Percentiles rank a stretch among this genome's conserved stretches.
These are phyloP conservation scores for Cryptocephalus primarius DNA, from an alignment of 2,888 invertebrate genomes.

Conservation along the genomic window DNA sequence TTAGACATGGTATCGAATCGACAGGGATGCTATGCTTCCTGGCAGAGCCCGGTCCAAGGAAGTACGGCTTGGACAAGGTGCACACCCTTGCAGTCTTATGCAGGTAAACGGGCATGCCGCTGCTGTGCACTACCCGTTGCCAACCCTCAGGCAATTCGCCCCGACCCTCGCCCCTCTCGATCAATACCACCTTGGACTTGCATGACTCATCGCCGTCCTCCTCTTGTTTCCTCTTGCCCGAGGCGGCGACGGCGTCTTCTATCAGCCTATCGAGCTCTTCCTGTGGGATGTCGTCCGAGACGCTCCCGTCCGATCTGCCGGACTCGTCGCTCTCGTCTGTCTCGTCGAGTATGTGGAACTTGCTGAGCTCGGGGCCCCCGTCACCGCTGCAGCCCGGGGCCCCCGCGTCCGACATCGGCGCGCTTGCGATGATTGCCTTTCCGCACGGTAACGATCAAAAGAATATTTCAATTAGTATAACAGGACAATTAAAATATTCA, in stretches of 20 bases:
- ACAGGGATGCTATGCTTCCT: conserved; percentile 89
- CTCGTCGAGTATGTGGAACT: conserved; percentile 57
- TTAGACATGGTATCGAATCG: conserved; percentile 90
- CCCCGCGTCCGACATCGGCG: background rate
- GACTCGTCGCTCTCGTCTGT: conserved; percentile 41
- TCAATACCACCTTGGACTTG: conserved; percentile 63
- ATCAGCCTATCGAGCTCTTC: conserved; percentile 80
- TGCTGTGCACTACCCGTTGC: conserved; percentile 90
- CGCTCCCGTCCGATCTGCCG: conserved; percentile 32
- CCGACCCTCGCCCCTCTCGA: conserved; percentile 78
- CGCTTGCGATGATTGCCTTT: conserved; percentile 14
- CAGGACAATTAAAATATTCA: conserved; percentile 28
- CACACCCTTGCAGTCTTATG: conserved; percentile 83
- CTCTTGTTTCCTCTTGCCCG: conserved; percentile 45
- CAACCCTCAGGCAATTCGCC: conserved; percentile 95
- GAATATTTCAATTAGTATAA: conserved; percentile 27
- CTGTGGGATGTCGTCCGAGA: conserved; percentile 61
- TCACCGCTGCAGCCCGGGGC: background rate
- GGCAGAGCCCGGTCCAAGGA: conserved; percentile 71
- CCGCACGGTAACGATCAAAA: conserved; percentile 28
- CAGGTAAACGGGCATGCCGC: conserved; percentile 93
- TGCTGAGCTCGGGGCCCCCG: conserved; percentile 7
- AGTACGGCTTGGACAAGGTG: conserved; percentile 88
- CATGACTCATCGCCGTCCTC: conserved; percentile 28
- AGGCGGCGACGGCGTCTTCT: conserved; percentile 54